phyloP scores from a whole-genome alignment of 2,888 invertebrate genomes.

The Coelinius sp. region DNA sequence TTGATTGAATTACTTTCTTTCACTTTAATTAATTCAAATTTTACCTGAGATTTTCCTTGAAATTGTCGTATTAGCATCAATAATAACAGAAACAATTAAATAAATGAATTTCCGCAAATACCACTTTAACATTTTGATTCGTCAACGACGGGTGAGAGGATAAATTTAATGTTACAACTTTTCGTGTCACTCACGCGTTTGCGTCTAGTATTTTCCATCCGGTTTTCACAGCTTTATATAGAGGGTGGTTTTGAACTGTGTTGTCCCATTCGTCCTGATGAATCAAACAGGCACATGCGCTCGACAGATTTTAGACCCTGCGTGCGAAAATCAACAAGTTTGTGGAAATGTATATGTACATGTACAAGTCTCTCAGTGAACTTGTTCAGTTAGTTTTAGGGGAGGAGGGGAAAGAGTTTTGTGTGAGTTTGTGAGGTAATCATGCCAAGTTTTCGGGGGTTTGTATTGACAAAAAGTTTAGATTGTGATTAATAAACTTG shows the following conservation, averaged over 20 bases:
- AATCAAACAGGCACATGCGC: slow-evolving; percentile 34
- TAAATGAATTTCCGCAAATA: neutral
- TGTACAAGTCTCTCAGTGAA: neutral
- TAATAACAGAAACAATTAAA: neutral
- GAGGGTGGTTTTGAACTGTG: slow-evolving; percentile 41
- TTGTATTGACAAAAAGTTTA: neutral
- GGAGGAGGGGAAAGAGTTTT: neutral
- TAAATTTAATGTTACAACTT: slow-evolving; percentile 2
- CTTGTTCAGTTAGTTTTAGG: neutral
- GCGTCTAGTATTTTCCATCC: slow-evolving; percentile 58
- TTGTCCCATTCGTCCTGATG: slow-evolving; percentile 31
- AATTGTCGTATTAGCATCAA: neutral
- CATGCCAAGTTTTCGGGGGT: too few relatives aligned
- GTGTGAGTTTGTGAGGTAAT: neutral
- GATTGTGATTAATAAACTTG: neutral
- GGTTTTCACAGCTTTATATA: slow-evolving; percentile 62
- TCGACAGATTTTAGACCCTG: neutral
- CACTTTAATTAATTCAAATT: neutral
- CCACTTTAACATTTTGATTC: neutral
- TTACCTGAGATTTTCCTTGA: slow-evolving; percentile 28
- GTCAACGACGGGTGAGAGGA: slow-evolving; percentile 2
- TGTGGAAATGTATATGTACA: neutral
- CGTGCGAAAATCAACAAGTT: slow-evolving; percentile 7
- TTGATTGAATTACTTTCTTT: neutral
- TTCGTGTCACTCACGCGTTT: slow-evolving; percentile 51